Percentiles rank a stretch among this genome's conserved stretches.
Conservation (phyloP, 2,888 invertebrate species). For the Crepidodera aurea region DNA sequence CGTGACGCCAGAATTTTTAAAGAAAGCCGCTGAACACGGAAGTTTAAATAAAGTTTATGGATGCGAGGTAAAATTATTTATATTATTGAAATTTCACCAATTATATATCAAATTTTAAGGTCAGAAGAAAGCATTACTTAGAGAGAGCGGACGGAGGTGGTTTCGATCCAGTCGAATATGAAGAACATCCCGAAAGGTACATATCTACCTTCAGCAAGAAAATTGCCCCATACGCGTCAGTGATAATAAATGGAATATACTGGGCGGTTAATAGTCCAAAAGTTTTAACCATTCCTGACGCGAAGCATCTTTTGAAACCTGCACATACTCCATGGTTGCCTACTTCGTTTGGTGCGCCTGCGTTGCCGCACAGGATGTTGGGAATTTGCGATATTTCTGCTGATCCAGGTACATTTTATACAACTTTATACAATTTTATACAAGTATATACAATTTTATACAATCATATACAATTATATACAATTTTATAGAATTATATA, state of each 20-base stretch:
- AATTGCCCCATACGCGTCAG: conserved; percentile 97
- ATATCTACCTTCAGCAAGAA: conserved; percentile 95
- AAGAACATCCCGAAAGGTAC: conserved; percentile 91
- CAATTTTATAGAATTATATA: no score
- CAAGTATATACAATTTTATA: no score
- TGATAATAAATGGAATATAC: conserved; percentile 97
- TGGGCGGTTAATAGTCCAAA: conserved; percentile 98
- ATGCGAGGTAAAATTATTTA: conserved; percentile 86
- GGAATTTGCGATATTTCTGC: conserved; percentile 99
- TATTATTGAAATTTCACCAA: neutral
- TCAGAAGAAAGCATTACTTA: conserved; percentile 88
- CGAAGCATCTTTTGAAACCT: conserved; percentile 89
- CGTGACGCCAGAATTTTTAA: conserved; percentile 92
- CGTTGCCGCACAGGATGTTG: conserved; percentile 88
- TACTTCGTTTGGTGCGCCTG: conserved; percentile 85
- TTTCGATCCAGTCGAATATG: conserved; percentile 88
- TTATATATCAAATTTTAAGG: no score
- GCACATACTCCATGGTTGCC: conserved; percentile 94
- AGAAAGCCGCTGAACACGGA: conserved; percentile 96
- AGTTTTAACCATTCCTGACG: conserved; percentile 95
- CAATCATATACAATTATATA: no score
- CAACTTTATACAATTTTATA: conserved; percentile 36
- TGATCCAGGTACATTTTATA: conserved; percentile 87
- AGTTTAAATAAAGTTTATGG: conserved; percentile 96
- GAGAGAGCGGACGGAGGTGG: conserved; percentile 92